Evolutionary conservation across 2,888 invertebrate genomes (phyloP), one percentile per base, ranked within the genome.

Genomic region (Leucoma salicis): DNA sequence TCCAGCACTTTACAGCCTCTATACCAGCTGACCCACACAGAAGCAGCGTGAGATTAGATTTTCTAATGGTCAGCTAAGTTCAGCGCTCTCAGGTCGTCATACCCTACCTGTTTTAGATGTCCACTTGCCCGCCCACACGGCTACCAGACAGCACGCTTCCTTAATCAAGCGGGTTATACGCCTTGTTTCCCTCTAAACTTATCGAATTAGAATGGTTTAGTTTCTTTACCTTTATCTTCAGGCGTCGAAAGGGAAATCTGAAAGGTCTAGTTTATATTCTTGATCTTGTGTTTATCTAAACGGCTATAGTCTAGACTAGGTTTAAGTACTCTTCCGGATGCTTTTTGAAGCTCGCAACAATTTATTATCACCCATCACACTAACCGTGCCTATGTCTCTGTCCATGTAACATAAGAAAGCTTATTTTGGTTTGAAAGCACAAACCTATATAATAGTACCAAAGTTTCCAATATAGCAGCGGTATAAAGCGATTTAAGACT

Each of bases 41-140:
- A 66, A 74, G 74, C 70, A 57, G 63, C 53, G 49, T 52, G 46
- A 70, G 72, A 73, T 75, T 73, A 72, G 64, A 71, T 74, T 74
- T 74, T 71, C 70, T 75, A 70, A 75, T 75, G 71, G 70, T 66
- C 66, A 63, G 58, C 64, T 51, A 63, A 65, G 72, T 71, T 72
- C 71, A 70, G 55, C 69, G 66, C 66, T 72, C 74, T 63, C 56
- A n/a, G 66, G 70, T 70, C 65, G 62, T 50, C 42, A 48, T 53
- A 65, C 51, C 55, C 53, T 35, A 33, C 43, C 14, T 16, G 37
- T 53, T 53, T 27, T 11, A 39, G 45, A 42, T 27, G 60, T 47
- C 48, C 35, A 14, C 39, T 44, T 28, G 35, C 34, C n/a, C 45
- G 16, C 29, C 42, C n/a, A 18, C 41, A 38, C 11, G 13, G 16